Evolutionary conservation across 2,113 vertebrate species (phyloP).

Genomic region (Nothocercus julius): DNA sequence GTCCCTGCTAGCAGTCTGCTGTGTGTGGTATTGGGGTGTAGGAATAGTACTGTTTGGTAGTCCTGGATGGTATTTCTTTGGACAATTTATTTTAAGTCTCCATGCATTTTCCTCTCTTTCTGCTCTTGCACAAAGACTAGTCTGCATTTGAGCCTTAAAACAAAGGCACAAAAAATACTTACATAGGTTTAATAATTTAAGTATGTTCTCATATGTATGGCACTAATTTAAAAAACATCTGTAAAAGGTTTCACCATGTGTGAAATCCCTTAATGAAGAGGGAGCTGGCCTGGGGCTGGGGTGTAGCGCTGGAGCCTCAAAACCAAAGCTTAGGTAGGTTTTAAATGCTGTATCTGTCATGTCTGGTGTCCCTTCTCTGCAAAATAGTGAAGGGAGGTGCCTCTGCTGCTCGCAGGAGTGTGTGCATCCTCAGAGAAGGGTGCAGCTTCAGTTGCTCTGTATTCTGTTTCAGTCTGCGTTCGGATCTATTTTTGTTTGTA

Average conservation of each 20-base stretch:
- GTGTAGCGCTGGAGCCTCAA: background rate
- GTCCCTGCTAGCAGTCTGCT: background rate
- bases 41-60: background rate
- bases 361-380: background rate
- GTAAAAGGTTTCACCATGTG: background rate
- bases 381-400: background rate
- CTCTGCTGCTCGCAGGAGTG: background rate
- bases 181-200: background rate
- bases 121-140: background rate
- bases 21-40: slow-evolving; percentile 14
- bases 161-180: background rate
- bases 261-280: background rate
- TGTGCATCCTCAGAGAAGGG: background rate
- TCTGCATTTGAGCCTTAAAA: background rate
- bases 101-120: background rate
- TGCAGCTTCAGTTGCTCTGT: background rate
- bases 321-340: background rate
- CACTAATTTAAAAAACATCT: background rate
- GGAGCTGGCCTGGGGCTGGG: background rate
- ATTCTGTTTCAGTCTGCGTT: background rate
- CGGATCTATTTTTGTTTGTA: background rate
- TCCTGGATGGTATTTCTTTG: background rate
- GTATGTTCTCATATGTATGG: background rate
- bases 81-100: background rate
- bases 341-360: background rate